Evolutionary conservation across 2,113 vertebrate genomes (phyloP).

Genomic region (Micronisus gabar): DNA sequence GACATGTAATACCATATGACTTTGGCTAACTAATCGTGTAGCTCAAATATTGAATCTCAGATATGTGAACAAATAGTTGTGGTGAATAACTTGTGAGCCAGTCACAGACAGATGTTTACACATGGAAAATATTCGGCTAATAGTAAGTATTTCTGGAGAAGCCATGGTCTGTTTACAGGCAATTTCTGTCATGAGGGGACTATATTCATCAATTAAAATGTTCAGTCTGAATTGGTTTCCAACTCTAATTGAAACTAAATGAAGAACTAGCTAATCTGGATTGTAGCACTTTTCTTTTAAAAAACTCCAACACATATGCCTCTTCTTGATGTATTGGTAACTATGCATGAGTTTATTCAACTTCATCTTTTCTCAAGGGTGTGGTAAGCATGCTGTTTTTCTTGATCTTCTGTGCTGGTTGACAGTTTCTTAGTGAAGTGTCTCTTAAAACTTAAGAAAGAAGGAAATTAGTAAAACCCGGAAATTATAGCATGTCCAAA

Average conservation of each 20-base stretch:
- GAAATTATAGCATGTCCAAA: background rate
- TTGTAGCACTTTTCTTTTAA: background rate
- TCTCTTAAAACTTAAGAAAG: background rate
- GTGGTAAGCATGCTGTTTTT: background rate
- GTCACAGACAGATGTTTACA: conserved; percentile 5
- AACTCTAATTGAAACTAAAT: conserved; percentile 1
- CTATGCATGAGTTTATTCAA: background rate
- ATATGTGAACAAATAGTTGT: background rate
- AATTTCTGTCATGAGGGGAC: background rate
- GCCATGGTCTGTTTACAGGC: background rate
- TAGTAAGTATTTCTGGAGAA: background rate
- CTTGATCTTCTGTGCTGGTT: background rate
- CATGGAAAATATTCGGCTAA: background rate
- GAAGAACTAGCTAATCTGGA: background rate
- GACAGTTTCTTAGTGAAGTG: background rate
- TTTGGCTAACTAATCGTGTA: background rate
- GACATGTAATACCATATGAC: background rate
- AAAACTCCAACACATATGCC: background rate
- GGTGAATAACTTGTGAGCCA: background rate
- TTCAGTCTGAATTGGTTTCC: conserved; percentile 12
- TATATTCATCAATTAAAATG: conserved; percentile 14
- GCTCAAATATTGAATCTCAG: background rate
- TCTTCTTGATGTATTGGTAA: background rate
- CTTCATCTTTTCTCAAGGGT: background rate
- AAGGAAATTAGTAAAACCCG: background rate